phyloP scores from a whole-genome alignment of 2,888 invertebrate genomes.

The Sphinx pinastri region DNA sequence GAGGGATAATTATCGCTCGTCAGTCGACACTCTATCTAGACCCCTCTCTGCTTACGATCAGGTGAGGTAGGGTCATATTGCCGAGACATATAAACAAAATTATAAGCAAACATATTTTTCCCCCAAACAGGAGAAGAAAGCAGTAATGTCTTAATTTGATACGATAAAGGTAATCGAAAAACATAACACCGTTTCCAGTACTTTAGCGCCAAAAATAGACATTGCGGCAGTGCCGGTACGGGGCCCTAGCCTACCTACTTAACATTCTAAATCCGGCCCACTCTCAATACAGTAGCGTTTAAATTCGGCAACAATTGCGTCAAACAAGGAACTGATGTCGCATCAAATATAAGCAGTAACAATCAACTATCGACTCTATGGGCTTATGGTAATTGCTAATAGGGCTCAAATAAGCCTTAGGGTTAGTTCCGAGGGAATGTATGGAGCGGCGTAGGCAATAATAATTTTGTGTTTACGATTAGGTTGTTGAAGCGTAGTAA shows the following conservation, averaged over 20 bases:
- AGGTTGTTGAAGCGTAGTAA: no score
- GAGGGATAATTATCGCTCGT: no score
- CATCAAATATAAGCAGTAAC: not conserved
- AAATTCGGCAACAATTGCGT: slow-evolving; percentile 6
- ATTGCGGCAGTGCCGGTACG: not conserved
- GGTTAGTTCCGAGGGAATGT: not conserved
- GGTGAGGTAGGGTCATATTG: no score
- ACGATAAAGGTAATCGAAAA: not conserved
- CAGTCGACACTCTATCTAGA: no score
- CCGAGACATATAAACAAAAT: no score
- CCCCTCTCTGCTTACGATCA: no score
- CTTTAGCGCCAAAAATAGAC: not conserved
- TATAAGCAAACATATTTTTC: no score
- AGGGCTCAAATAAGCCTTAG: not conserved
- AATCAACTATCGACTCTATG: not conserved
- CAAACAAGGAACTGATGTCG: not conserved
- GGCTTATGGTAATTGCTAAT: not conserved
- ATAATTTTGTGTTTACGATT: no score
- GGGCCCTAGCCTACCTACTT: not conserved
- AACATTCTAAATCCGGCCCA: not conserved
- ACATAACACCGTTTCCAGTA: not conserved
- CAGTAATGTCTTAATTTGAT: no score
- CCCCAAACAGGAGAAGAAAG: not conserved
- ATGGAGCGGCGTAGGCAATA: no score
- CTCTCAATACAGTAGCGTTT: not conserved